These are phyloP conservation scores for Temnothorax ravouxi DNA, from an alignment of 2,888 invertebrate genomes.

Conservation along the genomic window DNA sequence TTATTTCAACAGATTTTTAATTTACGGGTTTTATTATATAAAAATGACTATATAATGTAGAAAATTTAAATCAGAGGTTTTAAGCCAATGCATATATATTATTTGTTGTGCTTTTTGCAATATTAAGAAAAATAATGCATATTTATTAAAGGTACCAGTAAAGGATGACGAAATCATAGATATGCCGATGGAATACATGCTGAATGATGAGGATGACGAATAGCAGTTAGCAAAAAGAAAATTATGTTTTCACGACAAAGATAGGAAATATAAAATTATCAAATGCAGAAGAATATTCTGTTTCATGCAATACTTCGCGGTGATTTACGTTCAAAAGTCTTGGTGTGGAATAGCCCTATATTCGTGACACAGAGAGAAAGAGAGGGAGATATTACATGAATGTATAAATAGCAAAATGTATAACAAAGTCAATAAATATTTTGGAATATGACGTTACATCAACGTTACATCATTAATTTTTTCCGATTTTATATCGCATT, in stretches of 20 bases:
- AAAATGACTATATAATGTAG: constrained; percentile 4
- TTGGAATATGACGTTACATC: constrained; percentile 62
- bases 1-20: constrained; percentile 10
- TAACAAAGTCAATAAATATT: constrained; percentile 73
- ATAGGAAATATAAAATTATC: constrained; percentile 32
- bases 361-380: constrained; percentile 22
- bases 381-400: constrained; percentile 7
- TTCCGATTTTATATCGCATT: constrained; percentile 88
- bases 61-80: background rate
- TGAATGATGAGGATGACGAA: constrained; percentile 76
- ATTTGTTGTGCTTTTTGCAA: background rate
- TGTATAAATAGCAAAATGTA: constrained; percentile 55
- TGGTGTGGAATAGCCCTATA: constrained; percentile 12
- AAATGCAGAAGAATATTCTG: constrained; percentile 19
- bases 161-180: constrained; percentile 75
- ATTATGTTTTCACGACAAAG: constrained; percentile 24
- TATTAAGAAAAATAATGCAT: constrained; percentile 34
- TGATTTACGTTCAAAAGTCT: constrained; percentile 25
- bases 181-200: constrained; percentile 73
- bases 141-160: constrained; percentile 81
- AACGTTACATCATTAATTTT: constrained; percentile 75
- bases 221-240: constrained; percentile 59
- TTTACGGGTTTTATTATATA: constrained; percentile 22
- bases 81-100: background rate
- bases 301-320: background rate